Percentiles rank a stretch among this genome's conserved stretches.
Conservation (phyloP, 1,140 invertebrate species). For the Drosophila murphyi region DNA sequence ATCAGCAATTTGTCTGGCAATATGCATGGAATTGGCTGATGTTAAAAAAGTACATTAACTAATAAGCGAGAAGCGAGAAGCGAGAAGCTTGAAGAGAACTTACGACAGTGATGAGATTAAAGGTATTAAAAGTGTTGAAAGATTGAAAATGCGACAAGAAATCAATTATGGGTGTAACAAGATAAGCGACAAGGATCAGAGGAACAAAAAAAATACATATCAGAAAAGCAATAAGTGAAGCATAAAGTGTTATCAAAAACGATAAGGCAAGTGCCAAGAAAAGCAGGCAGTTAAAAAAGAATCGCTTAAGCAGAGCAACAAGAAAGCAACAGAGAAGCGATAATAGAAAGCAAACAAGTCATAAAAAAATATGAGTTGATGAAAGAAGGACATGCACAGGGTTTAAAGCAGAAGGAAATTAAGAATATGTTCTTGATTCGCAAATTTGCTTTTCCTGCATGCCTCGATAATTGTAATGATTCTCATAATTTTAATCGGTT, state of each 20-base stretch:
- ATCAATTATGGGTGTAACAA: conserved; percentile 3
- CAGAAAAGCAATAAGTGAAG: neutral
- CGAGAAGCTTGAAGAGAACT: neutral
- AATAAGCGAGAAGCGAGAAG: conserved; percentile 2
- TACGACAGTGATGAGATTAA: conserved; percentile 3
- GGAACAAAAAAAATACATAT: neutral
- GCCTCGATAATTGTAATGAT: too few relatives aligned
- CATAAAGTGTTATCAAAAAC: neutral
- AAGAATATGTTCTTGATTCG: too few relatives aligned
- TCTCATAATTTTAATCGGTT: too few relatives aligned
- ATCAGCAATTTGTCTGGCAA: conserved; percentile 15
- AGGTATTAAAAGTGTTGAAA: conserved; percentile 3
- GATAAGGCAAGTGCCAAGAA: neutral
- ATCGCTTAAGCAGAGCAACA: neutral
- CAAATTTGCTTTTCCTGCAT: too few relatives aligned
- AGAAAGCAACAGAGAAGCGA: neutral
- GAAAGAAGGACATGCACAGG: too few relatives aligned
- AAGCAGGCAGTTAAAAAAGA: neutral
- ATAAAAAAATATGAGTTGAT: too few relatives aligned
- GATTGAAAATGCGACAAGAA: neutral
- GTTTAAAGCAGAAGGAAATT: too few relatives aligned
- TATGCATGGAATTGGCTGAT: conserved; percentile 16
- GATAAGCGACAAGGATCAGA: neutral
- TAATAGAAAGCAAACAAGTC: neutral
- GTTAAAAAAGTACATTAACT: too few relatives aligned